A percentile compares a stretch with the other conserved stretches of the same genome.
Conservation (phyloP, 2,797 vertebrate species). For the Chelon labrosus region DNA sequence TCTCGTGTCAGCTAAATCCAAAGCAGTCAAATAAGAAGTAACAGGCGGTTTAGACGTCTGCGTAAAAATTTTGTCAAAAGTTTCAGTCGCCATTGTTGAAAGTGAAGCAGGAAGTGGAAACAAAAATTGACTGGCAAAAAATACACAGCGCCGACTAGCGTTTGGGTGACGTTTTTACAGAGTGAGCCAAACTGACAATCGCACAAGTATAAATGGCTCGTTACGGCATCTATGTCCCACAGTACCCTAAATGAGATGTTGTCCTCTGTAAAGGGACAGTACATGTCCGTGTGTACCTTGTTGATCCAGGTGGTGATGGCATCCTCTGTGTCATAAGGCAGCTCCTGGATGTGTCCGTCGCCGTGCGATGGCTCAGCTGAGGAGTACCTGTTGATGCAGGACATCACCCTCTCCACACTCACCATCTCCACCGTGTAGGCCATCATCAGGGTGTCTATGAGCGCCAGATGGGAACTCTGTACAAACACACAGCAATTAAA, state of each 20-base stretch:
- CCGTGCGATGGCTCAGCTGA: conserved; percentile 83
- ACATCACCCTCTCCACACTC: conserved; percentile 93
- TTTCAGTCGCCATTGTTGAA: too few species aligned
- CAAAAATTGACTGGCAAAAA: too few species aligned
- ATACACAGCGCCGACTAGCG: too few species aligned
- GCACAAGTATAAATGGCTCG: too few species aligned
- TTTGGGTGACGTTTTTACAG: too few species aligned
- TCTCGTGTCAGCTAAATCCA: conserved; percentile 23
- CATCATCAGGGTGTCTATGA: conserved; percentile 98
- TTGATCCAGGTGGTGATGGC: conserved; percentile 96
- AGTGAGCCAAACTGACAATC: too few species aligned
- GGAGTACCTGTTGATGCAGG: conserved; percentile 91
- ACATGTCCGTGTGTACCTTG: conserved; percentile 85
- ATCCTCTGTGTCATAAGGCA: conserved; percentile 96
- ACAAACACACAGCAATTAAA: conserved; percentile 39
- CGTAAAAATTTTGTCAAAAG: too few species aligned
- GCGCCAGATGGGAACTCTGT: conserved; percentile 94
- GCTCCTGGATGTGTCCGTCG: conserved; percentile 83
- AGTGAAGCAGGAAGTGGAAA: too few species aligned
- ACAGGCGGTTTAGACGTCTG: too few species aligned
- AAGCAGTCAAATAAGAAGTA: conserved; percentile 5
- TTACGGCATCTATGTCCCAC: too few species aligned
- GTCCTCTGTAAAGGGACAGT: conserved; percentile 16
- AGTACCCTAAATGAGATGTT: neutral
- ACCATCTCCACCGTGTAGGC: conserved; percentile 98